Evolutionary conservation across 2,888 invertebrate species (phyloP).

Genomic region (Apeira syringaria): DNA sequence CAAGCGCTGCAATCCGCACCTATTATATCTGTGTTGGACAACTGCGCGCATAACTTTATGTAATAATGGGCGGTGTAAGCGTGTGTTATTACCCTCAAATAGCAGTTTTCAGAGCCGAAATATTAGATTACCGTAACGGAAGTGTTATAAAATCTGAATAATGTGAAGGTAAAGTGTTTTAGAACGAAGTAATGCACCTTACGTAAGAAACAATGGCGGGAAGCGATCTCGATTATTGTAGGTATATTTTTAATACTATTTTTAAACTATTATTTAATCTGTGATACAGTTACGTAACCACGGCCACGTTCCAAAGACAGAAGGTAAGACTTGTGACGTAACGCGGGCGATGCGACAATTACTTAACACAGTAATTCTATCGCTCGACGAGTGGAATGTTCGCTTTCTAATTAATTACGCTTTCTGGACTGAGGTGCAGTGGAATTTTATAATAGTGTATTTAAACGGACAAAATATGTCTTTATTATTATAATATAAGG

Average conservation of each 20-base stretch:
- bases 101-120: slow-evolving; percentile 7
- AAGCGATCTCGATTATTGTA: slow-evolving; percentile 16
- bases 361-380: slow-evolving; percentile 4
- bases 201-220: slow-evolving; percentile 28
- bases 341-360: slow-evolving; percentile 15
- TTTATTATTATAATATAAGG: too few species aligned
- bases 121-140: slow-evolving; percentile 6
- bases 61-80: slow-evolving; percentile 2
- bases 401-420: slow-evolving; percentile 19
- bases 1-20: neutral
- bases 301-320: neutral
- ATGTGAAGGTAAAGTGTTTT: slow-evolving; percentile 12
- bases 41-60: neutral
- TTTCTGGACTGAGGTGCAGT: too few species aligned
- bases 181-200: slow-evolving; percentile 14
- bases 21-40: neutral
- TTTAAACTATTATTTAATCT: neutral
- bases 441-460: too few species aligned
- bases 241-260: neutral
- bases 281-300: slow-evolving; percentile 21
- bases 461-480: too few species aligned
- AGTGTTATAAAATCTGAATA: slow-evolving; percentile 16
- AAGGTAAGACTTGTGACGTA: slow-evolving; percentile 5
- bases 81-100: slow-evolving; percentile 7
- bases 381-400: slow-evolving; percentile 5